These are phyloP conservation scores for Microtus pennsylvanicus DNA, from an alignment of 2,113 vertebrate genomes.

Conservation along the genomic window DNA sequence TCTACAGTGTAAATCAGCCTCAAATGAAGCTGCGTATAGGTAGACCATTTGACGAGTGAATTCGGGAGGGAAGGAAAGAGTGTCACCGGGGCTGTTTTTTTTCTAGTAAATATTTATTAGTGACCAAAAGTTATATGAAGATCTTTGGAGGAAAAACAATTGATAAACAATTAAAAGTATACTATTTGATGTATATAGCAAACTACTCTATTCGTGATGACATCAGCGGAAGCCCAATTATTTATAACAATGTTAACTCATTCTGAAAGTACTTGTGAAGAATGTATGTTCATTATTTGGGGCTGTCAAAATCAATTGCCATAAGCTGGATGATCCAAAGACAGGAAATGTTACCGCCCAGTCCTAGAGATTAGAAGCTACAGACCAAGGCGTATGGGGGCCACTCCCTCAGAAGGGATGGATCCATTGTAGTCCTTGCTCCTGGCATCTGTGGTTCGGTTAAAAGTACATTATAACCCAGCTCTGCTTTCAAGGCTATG, in stretches of 20 bases:
- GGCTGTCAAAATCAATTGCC: neutral
- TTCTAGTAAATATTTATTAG: neutral
- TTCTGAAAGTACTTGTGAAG: neutral
- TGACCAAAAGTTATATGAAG: neutral
- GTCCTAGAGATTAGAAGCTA: neutral
- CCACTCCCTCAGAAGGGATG: neutral
- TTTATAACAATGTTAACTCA: neutral
- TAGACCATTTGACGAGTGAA: neutral
- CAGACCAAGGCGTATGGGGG: neutral
- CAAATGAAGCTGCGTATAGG: neutral
- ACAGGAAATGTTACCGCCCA: neutral
- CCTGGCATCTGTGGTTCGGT: no score
- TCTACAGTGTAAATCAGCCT: neutral
- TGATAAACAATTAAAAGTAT: neutral
- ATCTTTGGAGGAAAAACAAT: neutral
- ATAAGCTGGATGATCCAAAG: neutral
- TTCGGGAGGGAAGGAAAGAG: neutral
- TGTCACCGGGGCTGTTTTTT: neutral
- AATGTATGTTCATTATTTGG: neutral
- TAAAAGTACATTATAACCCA: neutral
- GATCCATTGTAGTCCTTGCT: neutral
- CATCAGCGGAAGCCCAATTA: neutral
- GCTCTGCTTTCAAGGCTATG: neutral
- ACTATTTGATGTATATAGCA: neutral
- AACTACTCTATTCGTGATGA: neutral